A percentile compares a stretch with the other conserved stretches of the same genome.
phyloP scores from a whole-genome alignment of 2,797 vertebrate genomes.

The Brachymystax lenok region DNA sequence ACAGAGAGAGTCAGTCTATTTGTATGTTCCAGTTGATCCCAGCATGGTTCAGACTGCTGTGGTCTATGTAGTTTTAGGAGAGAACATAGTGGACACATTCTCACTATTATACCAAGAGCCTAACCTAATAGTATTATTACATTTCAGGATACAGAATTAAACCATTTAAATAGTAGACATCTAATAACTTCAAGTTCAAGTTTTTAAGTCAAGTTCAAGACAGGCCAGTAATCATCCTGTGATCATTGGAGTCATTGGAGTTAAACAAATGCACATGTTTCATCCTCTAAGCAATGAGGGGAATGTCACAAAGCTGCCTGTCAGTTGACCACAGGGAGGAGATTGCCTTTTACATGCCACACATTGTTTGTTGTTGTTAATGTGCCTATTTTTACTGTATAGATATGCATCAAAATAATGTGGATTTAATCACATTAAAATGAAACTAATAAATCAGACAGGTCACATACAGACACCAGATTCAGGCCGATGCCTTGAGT shows the following conservation, averaged over 20 bases:
- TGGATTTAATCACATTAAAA: conserved; percentile 48
- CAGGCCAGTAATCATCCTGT: conserved; percentile 20
- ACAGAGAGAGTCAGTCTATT: conserved; percentile 24
- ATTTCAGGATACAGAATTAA: conserved; percentile 13
- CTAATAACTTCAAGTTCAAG: conserved; percentile 18
- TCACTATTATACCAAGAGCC: conserved; percentile 12
- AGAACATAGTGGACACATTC: conserved; percentile 12
- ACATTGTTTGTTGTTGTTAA: conserved; percentile 57
- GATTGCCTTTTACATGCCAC: conserved; percentile 65
- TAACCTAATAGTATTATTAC: background rate
- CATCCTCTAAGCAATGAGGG: conserved; percentile 55
- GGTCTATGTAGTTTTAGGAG: conserved; percentile 14
- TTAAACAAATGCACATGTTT: conserved; percentile 41
- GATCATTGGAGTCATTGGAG: conserved; percentile 33
- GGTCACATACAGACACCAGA: conserved; percentile 14
- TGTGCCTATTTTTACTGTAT: conserved; percentile 47
- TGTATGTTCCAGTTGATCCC: conserved; percentile 39
- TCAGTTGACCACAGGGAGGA: conserved; percentile 64
- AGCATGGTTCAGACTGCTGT: conserved; percentile 26
- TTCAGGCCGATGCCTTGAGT: conserved; percentile 31
- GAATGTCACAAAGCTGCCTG: conserved; percentile 64
- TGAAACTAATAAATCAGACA: conserved; percentile 24
- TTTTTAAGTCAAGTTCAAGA: conserved; percentile 21
- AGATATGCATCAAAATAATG: conserved; percentile 48
- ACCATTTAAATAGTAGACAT: background rate